Base-by-base conservation (phyloP, 2,888 invertebrate genomes). In the Agrotis ipsilon region DNA sequence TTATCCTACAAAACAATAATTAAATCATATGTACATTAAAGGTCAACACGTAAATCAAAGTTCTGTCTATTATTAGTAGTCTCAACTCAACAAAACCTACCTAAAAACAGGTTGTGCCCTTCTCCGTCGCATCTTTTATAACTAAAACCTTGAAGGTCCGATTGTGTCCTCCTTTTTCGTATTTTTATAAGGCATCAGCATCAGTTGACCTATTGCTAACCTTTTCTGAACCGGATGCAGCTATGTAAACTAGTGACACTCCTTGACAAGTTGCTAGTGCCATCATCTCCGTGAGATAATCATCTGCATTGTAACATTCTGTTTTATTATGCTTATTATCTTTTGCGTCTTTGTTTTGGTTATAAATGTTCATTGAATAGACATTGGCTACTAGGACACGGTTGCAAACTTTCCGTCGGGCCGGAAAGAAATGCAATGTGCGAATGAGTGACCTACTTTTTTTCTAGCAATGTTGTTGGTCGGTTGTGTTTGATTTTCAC, bases 191-290 rank as follows among this genome's bases (percentile, higher is more conserved):
- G 24, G 14, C 32, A 72, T 72, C 46, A 62, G 61, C 24, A 62
- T 72, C 46, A 62, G 58, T 18, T 79, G 73, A 79, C 73, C 74
- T 75, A 79, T 72, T 18, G 75, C 65, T 74, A 74, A 74, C 75
- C 75, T 75, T 75, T 70, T 5, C 32, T 48, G 62, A 77, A n/a
- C 78, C 78, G 78, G 78, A 78, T 78, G 24, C 67, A 21, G 13
- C 59, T 63, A 63, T 77, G 39, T 78, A 81, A 78, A 81, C 81
- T 77, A 60, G 43, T 51, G 75, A 74, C 79, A 61, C 60, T 64
- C 76, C 61, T 65, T 62, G 48, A 64, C 48, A 16, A 18, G 43
- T 27, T 45, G 43, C 18, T 39, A 63, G 46, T 69, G 81, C 32
- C 39, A 60, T 77, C 75, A 74, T 74, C 67, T 54, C 9, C 43